Conservation (phyloP, 1,140 invertebrate genomes). For the Heliothis virescens region DNA sequence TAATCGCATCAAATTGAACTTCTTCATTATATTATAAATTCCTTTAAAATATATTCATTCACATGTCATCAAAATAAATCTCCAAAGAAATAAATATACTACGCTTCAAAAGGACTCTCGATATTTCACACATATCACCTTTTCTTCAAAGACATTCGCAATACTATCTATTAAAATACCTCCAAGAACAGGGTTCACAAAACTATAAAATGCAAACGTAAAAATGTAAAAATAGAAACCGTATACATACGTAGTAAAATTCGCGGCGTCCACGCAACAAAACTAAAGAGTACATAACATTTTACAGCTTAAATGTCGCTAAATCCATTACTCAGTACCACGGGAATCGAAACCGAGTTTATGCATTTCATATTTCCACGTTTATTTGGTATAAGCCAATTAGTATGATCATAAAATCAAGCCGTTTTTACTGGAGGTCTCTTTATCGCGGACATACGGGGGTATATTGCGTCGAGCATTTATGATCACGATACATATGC, state of each 20-base stretch:
- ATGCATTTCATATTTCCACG: slow-evolving; percentile 70
- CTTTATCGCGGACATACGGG: slow-evolving; percentile 55
- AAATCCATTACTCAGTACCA: slow-evolving; percentile 54
- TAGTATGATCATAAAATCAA: slow-evolving; percentile 74
- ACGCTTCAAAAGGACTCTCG: not conserved
- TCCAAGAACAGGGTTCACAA: slow-evolving; percentile 17
- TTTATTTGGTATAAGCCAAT: slow-evolving; percentile 78
- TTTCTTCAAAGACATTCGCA: not conserved
- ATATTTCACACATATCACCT: slow-evolving; percentile 26
- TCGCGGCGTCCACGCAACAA: slow-evolving; percentile 19
- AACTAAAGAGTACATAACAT: slow-evolving; percentile 39
- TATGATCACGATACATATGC: not conserved
- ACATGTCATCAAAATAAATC: not conserved
- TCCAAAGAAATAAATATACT: not conserved
- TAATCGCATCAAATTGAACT: not conserved
- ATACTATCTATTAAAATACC: slow-evolving; percentile 41
- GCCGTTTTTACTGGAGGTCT: slow-evolving; percentile 71
- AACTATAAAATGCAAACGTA: slow-evolving; percentile 32
- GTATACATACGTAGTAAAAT: slow-evolving; percentile 11
- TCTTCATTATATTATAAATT: too few species aligned
- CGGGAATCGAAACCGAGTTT: slow-evolving; percentile 51
- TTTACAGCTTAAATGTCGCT: slow-evolving; percentile 44
- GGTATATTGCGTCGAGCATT: slow-evolving; percentile 33
- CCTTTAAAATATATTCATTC: not conserved
- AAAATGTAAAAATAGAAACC: not conserved